These are phyloP conservation scores for Anniella stebbinsi DNA, from an alignment of 2,797 vertebrate genomes.

Conservation along the genomic window DNA sequence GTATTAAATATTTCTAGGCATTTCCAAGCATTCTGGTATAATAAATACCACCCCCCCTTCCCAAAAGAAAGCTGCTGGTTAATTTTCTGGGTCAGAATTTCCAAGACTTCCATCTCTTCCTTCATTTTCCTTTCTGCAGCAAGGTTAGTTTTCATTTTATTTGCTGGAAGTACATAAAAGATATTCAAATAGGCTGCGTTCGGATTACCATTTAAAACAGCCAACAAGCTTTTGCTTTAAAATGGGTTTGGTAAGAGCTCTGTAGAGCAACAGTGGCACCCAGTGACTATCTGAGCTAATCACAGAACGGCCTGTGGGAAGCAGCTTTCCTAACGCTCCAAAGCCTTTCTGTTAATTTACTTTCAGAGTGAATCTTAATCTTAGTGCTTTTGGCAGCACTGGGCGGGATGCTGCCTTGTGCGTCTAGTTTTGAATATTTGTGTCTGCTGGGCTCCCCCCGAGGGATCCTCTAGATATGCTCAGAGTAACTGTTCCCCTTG, in stretches of 20 bases:
- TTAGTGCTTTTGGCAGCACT: neutral
- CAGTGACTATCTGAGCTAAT: conserved; percentile 70
- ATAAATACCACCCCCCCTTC: conserved; percentile 36
- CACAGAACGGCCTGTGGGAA: conserved; percentile 53
- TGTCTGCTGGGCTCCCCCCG: rapidly evolving
- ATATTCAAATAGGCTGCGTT: conserved; percentile 48
- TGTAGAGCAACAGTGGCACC: conserved; percentile 77
- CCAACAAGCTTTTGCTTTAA: neutral
- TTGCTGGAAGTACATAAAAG: conserved; percentile 59
- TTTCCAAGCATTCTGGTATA: conserved; percentile 60
- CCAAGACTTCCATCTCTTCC: conserved; percentile 50
- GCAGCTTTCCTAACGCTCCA: rapidly evolving
- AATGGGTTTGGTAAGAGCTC: conserved; percentile 33
- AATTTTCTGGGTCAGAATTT: conserved; percentile 71
- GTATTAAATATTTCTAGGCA: conserved; percentile 68
- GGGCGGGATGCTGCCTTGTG: neutral
- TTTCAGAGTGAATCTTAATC: neutral
- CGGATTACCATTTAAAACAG: conserved; percentile 58
- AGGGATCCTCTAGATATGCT: rapidly evolving
- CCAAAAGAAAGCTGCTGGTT: conserved; percentile 56
- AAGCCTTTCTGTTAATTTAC: neutral
- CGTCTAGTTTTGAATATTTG: neutral
- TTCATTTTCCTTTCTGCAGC: conserved; percentile 41
- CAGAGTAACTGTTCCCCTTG: neutral
- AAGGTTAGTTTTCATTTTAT: conserved; percentile 64